Evolutionary conservation across 2,888 invertebrate species (phyloP).

Genomic region (Coecobrya sp.): DNA sequence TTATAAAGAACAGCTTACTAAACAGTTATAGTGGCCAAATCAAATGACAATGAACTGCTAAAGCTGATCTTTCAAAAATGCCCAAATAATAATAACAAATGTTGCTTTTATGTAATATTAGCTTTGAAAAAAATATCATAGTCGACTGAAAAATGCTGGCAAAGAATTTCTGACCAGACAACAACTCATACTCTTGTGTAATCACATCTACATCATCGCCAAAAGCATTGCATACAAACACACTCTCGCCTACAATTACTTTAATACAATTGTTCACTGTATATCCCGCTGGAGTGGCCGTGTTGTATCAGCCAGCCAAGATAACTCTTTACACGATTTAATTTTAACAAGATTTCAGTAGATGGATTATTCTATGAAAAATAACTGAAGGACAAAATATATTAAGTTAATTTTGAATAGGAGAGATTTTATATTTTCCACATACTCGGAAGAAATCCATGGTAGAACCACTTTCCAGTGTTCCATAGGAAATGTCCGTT

Average conservation of each 20-base stretch:
- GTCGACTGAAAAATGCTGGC: neutral
- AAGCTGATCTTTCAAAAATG: conserved; percentile 16
- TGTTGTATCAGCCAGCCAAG: too few species aligned
- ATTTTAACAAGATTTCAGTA: too few species aligned
- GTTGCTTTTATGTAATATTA: neutral
- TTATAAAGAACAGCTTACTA: conserved; percentile 70
- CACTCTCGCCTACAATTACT: too few species aligned
- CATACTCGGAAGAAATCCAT: conserved; percentile 98
- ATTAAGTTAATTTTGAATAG: too few species aligned
- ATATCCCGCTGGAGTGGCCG: too few species aligned
- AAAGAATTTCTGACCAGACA: neutral
- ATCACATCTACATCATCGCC: neutral
- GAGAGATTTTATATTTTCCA: neutral
- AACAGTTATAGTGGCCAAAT: conserved; percentile 73
- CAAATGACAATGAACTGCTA: conserved; percentile 60
- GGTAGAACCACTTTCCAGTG: conserved; percentile 97
- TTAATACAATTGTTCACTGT: too few species aligned
- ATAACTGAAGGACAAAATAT: too few species aligned
- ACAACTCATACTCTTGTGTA: neutral
- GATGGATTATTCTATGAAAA: too few species aligned
- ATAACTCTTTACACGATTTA: too few species aligned
- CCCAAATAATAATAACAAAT: conserved; percentile 39
- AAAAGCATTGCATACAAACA: neutral
- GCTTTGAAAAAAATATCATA: neutral
- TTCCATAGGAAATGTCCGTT: conserved; percentile 97